Conservation (phyloP, 2,888 invertebrate genomes). For the Archips xylosteana region DNA sequence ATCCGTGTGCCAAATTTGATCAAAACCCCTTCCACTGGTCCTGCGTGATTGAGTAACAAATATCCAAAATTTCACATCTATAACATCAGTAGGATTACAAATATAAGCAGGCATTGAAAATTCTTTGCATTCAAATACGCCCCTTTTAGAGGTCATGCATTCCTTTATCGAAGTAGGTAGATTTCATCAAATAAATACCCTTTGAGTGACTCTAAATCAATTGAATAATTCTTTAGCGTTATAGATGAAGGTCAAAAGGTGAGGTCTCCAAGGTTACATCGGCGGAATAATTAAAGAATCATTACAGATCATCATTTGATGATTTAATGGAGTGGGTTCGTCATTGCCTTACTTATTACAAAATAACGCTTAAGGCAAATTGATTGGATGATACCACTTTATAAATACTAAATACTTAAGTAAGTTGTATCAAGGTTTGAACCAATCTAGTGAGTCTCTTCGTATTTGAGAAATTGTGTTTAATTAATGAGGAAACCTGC, state of each 20-base stretch:
- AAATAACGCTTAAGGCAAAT: slow-evolving; percentile 7
- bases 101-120: slow-evolving; percentile 14
- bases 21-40: no score
- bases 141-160: slow-evolving; percentile 25
- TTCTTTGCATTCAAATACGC: slow-evolving; percentile 27
- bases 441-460: background rate
- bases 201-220: slow-evolving; percentile 1
- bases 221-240: background rate
- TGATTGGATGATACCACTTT: slow-evolving; percentile 11
- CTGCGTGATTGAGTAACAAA: no score
- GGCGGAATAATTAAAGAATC: background rate
- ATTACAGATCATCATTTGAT: slow-evolving; percentile 9
- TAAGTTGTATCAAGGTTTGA: background rate
- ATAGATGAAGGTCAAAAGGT: slow-evolving; percentile 16
- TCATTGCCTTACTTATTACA: slow-evolving; percentile 18
- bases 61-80: no score
- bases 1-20: no score
- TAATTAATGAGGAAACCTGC: no score
- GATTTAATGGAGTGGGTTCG: slow-evolving; percentile 14
- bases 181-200: slow-evolving; percentile 13
- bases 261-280: slow-evolving; percentile 21
- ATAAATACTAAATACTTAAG: background rate
- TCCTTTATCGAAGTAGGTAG: slow-evolving; percentile 22
- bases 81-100: no score
- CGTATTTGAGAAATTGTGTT: no score